A percentile compares a stretch with the other conserved stretches of the same genome.
Evolutionary conservation across 2,888 invertebrate genomes (phyloP).

Genomic region (Scaptomyza parva): DNA sequence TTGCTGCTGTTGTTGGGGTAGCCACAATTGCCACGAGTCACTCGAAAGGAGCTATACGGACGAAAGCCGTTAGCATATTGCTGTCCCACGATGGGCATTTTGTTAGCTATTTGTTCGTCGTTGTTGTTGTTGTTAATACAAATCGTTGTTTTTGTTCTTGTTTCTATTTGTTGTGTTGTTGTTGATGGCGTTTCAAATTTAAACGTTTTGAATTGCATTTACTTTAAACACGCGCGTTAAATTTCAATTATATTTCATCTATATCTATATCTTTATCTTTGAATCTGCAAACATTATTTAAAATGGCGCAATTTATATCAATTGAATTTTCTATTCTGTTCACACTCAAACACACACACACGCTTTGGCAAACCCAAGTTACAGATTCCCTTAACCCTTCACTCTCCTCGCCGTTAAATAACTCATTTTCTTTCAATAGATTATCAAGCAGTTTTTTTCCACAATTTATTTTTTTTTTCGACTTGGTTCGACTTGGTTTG

Average conservation of each 20-base stretch:
- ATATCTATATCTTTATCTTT: slow-evolving; percentile 48
- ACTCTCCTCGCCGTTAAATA: slow-evolving; percentile 1
- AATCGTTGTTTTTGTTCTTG: slow-evolving; percentile 28
- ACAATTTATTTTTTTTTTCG: too few relatives aligned
- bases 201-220: slow-evolving; percentile 64
- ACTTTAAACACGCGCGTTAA: slow-evolving; percentile 72
- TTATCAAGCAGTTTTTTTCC: slow-evolving; percentile 49
- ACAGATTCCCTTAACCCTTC: neutral
- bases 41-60: slow-evolving; percentile 85
- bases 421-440: slow-evolving; percentile 53
- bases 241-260: slow-evolving; percentile 57
- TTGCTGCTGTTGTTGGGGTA: slow-evolving; percentile 39
- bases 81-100: slow-evolving; percentile 84
- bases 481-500: slow-evolving; percentile 7
- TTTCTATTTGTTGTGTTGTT: slow-evolving; percentile 17
- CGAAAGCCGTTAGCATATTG: slow-evolving; percentile 80
- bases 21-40: slow-evolving; percentile 76
- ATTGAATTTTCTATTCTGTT: slow-evolving; percentile 70
- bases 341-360: slow-evolving; percentile 49
- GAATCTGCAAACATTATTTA: slow-evolving; percentile 48
- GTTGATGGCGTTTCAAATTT: slow-evolving; percentile 68
- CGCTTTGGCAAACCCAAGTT: slow-evolving; percentile 23
- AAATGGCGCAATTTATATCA: slow-evolving; percentile 36
- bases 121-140: slow-evolving; percentile 50
- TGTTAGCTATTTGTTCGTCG: slow-evolving; percentile 56